phyloP scores from a whole-genome alignment of 2,888 invertebrate species.

The Campoplex capitator region DNA sequence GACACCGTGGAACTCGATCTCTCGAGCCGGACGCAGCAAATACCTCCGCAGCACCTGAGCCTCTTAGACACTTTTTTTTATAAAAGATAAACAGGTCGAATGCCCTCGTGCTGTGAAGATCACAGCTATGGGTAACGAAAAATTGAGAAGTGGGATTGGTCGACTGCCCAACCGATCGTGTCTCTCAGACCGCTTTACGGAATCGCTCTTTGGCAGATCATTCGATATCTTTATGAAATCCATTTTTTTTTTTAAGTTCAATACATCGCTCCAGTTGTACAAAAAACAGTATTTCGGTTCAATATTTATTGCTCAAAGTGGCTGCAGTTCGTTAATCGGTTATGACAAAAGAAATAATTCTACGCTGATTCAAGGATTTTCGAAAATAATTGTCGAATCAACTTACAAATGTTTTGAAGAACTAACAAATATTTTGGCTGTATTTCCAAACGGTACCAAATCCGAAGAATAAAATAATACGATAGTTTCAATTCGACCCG shows the following conservation, averaged over 20 bases:
- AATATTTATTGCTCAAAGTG: not conserved
- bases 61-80: conserved; percentile 79
- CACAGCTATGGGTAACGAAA: conserved; percentile 51
- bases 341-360: not conserved
- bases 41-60: conserved; percentile 81
- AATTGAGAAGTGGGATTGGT: conserved; percentile 51
- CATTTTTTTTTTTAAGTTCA: not conserved
- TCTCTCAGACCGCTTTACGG: conserved; percentile 29
- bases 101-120: conserved; percentile 56
- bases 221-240: conserved; percentile 24
- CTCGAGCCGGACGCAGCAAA: conserved; percentile 83
- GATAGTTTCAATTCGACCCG: not conserved
- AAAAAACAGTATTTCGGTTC: not conserved
- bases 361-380: too few species aligned
- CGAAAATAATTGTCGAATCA: too few species aligned
- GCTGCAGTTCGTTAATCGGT: not conserved
- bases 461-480: not conserved
- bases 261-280: not conserved
- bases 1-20: conserved; percentile 83
- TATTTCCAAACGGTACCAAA: too few species aligned
- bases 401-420: not conserved
- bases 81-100: conserved; percentile 75
- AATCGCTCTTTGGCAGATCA: conserved; percentile 15
- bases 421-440: not conserved
- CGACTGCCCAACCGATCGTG: conserved; percentile 39